Evolutionary conservation across 1,140 invertebrate species (phyloP).

Genomic region (Adoxophyes honmai): DNA sequence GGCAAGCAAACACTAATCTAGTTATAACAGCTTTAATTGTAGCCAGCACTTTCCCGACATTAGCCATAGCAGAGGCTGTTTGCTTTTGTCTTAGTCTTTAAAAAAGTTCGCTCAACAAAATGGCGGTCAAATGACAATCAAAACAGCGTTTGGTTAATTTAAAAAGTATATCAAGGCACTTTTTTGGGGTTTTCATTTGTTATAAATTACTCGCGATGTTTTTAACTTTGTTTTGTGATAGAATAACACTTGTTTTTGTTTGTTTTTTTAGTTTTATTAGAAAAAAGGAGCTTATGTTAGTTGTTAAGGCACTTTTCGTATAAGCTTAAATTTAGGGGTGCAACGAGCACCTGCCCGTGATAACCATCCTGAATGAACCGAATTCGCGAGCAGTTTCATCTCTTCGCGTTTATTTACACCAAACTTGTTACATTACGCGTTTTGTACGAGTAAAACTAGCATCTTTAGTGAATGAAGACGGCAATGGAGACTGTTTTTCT

Average conservation of each 20-base stretch:
- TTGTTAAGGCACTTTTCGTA: slow-evolving; percentile 2
- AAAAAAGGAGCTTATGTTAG: background rate
- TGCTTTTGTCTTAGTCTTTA: background rate
- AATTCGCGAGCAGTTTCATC: background rate
- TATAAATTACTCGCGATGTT: background rate
- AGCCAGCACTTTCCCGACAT: slow-evolving; percentile 85
- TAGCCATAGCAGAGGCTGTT: slow-evolving; percentile 52
- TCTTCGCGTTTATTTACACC: background rate
- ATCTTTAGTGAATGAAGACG: background rate
- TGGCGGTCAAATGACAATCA: background rate
- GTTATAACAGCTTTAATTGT: slow-evolving; percentile 90
- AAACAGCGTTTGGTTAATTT: too few relatives aligned
- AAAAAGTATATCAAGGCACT: background rate
- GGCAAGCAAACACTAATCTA: slow-evolving; percentile 86
- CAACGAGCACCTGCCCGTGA: slow-evolving; percentile 2
- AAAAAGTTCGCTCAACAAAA: slow-evolving; percentile 6
- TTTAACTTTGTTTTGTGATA: background rate
- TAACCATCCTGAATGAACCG: slow-evolving; percentile 5
- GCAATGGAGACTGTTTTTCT: slow-evolving; percentile 22
- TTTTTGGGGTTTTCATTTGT: background rate
- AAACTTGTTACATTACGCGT: slow-evolving; percentile 19
- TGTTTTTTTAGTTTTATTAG: background rate
- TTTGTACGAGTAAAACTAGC: background rate
- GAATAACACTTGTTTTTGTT: background rate
- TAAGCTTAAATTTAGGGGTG: slow-evolving; percentile 9